Evolutionary conservation across 2,113 vertebrate genomes (phyloP).

Genomic region (Parus major): DNA sequence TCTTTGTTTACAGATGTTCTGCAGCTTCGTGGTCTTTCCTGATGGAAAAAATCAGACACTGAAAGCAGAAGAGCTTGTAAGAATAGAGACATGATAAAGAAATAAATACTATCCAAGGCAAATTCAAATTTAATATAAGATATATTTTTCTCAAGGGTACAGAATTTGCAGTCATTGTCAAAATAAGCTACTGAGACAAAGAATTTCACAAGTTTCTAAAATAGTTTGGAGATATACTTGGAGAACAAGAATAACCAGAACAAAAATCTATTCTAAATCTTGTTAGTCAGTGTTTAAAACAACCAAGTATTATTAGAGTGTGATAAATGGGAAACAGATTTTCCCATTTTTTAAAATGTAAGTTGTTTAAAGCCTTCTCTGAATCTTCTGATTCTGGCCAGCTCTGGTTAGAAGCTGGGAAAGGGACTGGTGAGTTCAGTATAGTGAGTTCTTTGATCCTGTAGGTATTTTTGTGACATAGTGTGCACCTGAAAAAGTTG

Average conservation of each 20-base stretch:
- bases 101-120: background rate
- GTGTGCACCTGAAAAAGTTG: background rate
- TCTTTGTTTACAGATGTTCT: background rate
- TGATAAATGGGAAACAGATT: background rate
- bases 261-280: background rate
- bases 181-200: background rate
- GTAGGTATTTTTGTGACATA: background rate
- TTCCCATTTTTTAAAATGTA: background rate
- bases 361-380: background rate
- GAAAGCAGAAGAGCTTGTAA: background rate
- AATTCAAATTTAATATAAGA: background rate
- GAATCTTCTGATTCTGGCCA: background rate
- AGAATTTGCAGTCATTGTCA: background rate
- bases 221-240: background rate
- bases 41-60: background rate
- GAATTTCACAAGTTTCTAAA: background rate
- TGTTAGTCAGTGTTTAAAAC: background rate
- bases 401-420: background rate
- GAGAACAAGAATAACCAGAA: background rate
- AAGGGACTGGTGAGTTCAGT: too few species aligned
- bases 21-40: background rate
- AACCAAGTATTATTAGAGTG: background rate
- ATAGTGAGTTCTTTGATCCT: background rate
- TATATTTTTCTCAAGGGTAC: background rate
- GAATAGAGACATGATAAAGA: background rate